Evolutionary conservation across 2,113 vertebrate species (phyloP).

Genomic region (Sitta europaea): DNA sequence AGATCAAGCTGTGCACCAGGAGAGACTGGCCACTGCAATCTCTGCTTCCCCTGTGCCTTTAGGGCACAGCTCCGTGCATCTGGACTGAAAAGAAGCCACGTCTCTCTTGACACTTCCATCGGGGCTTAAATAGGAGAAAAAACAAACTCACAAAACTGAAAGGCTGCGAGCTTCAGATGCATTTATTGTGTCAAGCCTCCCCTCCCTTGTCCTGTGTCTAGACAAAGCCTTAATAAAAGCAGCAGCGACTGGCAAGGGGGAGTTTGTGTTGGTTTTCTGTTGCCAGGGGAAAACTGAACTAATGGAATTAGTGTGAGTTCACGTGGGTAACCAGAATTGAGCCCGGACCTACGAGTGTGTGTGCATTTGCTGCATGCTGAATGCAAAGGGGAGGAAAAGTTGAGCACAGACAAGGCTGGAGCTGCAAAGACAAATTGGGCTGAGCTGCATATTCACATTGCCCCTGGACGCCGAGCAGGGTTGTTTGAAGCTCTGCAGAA

Average conservation of each 20-base stretch:
- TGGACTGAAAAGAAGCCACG: background rate
- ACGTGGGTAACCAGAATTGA: background rate
- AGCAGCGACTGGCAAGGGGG: background rate
- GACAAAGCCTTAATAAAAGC: background rate
- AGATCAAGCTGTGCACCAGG: background rate
- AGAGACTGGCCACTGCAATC: background rate
- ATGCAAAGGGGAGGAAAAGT: background rate
- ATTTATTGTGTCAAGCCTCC: background rate
- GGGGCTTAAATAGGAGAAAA: background rate
- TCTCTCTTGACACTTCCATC: background rate
- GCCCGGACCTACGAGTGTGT: background rate
- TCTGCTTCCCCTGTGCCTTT: background rate
- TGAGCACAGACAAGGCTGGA: background rate
- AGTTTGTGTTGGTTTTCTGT: background rate
- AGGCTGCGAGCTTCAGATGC: background rate
- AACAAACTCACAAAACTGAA: background rate
- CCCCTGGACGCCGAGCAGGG: background rate
- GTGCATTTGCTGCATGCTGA: background rate
- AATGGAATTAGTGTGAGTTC: background rate
- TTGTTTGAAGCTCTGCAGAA: conserved; percentile 11
- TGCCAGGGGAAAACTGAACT: background rate
- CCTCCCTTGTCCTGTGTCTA: background rate
- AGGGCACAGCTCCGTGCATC: background rate
- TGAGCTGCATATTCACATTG: background rate
- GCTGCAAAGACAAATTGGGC: background rate